Percentiles rank a stretch among this genome's conserved stretches.
Evolutionary conservation across 2,888 invertebrate species (phyloP).

Genomic region (Drosophila buzzatii): DNA sequence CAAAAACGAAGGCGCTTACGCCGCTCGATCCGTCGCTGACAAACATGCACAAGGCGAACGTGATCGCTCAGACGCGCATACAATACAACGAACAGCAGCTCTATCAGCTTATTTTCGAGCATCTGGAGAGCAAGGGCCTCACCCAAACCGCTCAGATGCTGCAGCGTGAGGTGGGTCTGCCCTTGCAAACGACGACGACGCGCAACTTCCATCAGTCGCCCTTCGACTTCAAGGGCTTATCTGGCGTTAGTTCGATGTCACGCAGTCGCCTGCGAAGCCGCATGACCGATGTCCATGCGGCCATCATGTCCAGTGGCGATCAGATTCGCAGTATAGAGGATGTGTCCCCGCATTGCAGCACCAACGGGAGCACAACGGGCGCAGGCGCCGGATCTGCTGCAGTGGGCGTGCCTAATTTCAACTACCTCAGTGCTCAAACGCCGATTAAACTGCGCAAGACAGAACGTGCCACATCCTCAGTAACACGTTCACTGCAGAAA

Average conservation of each 20-base stretch:
- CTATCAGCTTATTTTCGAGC: constrained; percentile 95
- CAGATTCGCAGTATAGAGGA: constrained; percentile 51
- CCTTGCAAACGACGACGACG: constrained; percentile 83
- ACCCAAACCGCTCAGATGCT: constrained; percentile 90
- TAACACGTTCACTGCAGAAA: constrained; percentile 85
- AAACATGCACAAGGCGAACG: constrained; percentile 96
- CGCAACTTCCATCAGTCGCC: constrained; percentile 85
- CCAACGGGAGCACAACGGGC: background rate
- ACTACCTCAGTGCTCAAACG: constrained; percentile 53
- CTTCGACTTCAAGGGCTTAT: constrained; percentile 82
- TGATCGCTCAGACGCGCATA: constrained; percentile 98
- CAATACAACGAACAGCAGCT: constrained; percentile 97
- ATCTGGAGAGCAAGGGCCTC: constrained; percentile 92
- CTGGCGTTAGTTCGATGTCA: constrained; percentile 68
- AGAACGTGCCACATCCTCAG: constrained; percentile 54
- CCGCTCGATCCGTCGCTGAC: constrained; percentile 94
- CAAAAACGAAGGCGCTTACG: constrained; percentile 91
- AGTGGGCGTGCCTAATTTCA: constrained; percentile 57
- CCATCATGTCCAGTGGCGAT: constrained; percentile 67
- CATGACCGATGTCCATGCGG: constrained; percentile 82
- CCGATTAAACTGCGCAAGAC: constrained; percentile 68
- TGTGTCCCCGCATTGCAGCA: constrained; percentile 26
- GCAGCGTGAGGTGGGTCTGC: constrained; percentile 91
- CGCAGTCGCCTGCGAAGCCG: constrained; percentile 82
- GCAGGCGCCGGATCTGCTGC: constrained; percentile 2